These are phyloP conservation scores for Ophion ventricosus DNA, from an alignment of 2,888 invertebrate genomes.

Conservation along the genomic window DNA sequence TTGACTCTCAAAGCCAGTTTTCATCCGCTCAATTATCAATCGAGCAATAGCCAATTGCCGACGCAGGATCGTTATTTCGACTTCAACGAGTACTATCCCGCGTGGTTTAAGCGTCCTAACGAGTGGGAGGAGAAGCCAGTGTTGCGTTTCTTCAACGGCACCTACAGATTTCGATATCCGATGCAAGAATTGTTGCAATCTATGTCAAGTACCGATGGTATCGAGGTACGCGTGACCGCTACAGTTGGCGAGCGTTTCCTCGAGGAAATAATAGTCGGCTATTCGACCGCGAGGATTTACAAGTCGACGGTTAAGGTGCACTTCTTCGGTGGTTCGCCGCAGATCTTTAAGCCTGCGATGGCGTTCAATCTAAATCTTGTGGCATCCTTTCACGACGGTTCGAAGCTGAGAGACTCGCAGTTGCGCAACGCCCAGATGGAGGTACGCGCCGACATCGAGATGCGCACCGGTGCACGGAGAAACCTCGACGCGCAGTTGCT, in stretches of 20 bases:
- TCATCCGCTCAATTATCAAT: slow-evolving; percentile 85
- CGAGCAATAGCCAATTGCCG: slow-evolving; percentile 56
- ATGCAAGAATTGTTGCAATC: slow-evolving; percentile 90
- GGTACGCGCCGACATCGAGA: slow-evolving; percentile 87
- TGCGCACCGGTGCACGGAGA: slow-evolving; percentile 87
- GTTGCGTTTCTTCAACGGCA: slow-evolving; percentile 93
- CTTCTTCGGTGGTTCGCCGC: slow-evolving; percentile 95
- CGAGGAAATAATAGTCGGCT: slow-evolving; percentile 93
- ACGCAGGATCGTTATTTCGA: slow-evolving; percentile 89
- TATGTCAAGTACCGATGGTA: slow-evolving; percentile 88
- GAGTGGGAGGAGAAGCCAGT: slow-evolving; percentile 87
- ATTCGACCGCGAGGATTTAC: slow-evolving; percentile 93
- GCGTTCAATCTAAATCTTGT: slow-evolving; percentile 92
- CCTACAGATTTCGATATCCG: slow-evolving; percentile 91
- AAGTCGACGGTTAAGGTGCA: slow-evolving; percentile 93
- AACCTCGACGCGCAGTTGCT: slow-evolving; percentile 87
- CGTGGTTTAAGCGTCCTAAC: slow-evolving; percentile 90
- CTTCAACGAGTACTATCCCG: slow-evolving; percentile 92
- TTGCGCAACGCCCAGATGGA: slow-evolving; percentile 88
- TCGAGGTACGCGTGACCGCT: slow-evolving; percentile 93
- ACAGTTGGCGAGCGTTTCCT: slow-evolving; percentile 94
- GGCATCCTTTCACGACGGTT: slow-evolving; percentile 96
- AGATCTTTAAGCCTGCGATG: slow-evolving; percentile 98
- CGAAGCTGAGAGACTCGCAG: slow-evolving; percentile 88
- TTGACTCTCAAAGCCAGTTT: slow-evolving; percentile 93